Evolutionary conservation across 1,140 invertebrate genomes (phyloP), one percentile per base, ranked within the genome.

Genomic region (Leptonema lineaticorne): DNA sequence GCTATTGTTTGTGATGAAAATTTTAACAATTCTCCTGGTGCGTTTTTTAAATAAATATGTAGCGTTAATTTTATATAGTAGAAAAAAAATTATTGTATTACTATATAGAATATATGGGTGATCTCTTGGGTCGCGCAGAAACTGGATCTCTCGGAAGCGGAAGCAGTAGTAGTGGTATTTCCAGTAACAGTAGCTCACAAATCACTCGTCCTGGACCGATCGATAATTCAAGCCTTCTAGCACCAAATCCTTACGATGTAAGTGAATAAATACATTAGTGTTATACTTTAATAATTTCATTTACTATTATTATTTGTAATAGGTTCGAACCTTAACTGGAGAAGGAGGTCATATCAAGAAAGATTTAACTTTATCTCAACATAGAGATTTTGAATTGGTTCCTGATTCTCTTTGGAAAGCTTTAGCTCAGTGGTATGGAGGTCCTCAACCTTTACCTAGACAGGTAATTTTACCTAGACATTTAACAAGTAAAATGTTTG

Each of bases 341-440:
- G 93, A 95, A 84, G 93, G 93, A 46, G 92, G 92, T 0, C 86
- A 89, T 74, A 81, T 95, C 58, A 88, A 89, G 67, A 83, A 86
- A 62, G 90, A 91, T 77, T 83, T 85, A 16, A 83, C 87, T 1
- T 78, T 95, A 48, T 84, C 86, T 8, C 86, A 90, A 77, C 87
- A 87, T 62, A 83, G 88, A 73, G 92, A 95, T 81, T 95, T 92
- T 82, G 90, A 93, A 78, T 79, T 94, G 37, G 85, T 95, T 28
- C 92, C 92, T 18, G 92, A 93, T 76, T 85, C 89, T 24, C 80
- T 95, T 65, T 95, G 92, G 93, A 89, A 91, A 74, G 92, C 92
- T 14, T 78, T 95, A 45, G 87, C 88, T 63, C 85, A 88, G 50
- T 95, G 93, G 93, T 95, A 95, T 81, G 91, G 92, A 28, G 91